Evolutionary conservation across 2,888 invertebrate genomes (phyloP).

Genomic region (Drosophila prostipennis): DNA sequence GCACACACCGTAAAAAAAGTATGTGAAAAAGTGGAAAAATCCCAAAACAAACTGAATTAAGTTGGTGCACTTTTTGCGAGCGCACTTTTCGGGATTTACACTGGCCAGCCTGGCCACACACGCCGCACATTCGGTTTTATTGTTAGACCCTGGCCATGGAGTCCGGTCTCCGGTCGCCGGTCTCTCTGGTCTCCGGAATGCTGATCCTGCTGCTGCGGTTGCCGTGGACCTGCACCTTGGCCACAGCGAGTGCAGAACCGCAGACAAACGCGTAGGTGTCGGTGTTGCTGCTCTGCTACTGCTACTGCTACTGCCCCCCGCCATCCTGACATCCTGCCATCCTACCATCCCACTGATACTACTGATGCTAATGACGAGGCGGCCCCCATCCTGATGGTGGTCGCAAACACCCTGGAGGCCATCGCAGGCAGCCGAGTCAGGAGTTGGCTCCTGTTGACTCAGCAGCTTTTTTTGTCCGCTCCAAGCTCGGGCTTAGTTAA

Average conservation of each 20-base stretch:
- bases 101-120: conserved; percentile 22
- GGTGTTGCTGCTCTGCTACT: conserved; percentile 19
- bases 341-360: conserved; percentile 16
- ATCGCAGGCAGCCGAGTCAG: conserved; percentile 44
- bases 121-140: conserved; percentile 72
- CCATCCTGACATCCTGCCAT: conserved; percentile 1
- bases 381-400: conserved; percentile 23
- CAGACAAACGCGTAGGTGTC: conserved; percentile 76
- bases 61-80: conserved; percentile 53
- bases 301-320: neutral
- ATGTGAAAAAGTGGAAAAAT: conserved; percentile 34
- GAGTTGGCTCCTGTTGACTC: conserved; percentile 67
- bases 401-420: conserved; percentile 38
- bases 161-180: neutral
- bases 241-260: conserved; percentile 66
- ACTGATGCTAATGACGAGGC: conserved; percentile 72
- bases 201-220: conserved; percentile 48
- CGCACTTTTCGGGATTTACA: conserved; percentile 33
- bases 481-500: conserved; percentile 57
- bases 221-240: conserved; percentile 58
- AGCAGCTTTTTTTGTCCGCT: conserved; percentile 54
- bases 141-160: conserved; percentile 55
- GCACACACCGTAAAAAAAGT: conserved; percentile 39
- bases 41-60: conserved; percentile 71
- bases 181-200: conserved; percentile 8